Conservation (phyloP, 2,797 vertebrate species). For the Echiichthys vipera region DNA sequence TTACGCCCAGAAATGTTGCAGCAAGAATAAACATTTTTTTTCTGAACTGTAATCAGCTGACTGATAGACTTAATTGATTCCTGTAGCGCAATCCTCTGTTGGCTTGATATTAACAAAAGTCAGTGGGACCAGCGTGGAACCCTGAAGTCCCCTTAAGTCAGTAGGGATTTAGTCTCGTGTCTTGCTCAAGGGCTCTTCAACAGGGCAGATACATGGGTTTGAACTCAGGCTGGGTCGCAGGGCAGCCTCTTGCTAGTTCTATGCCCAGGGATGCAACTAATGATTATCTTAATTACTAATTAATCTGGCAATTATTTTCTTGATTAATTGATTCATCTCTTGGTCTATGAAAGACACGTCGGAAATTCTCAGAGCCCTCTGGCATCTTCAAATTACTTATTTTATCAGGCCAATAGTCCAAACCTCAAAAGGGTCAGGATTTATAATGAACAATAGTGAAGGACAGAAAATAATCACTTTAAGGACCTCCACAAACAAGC, state of each 20-base stretch:
- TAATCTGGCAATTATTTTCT: slow-evolving; percentile 1
- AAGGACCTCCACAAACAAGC: background rate
- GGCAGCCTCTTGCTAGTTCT: background rate
- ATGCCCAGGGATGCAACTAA: background rate
- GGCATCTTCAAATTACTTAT: background rate
- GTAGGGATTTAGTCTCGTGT: background rate
- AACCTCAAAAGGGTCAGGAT: background rate
- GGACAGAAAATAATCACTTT: background rate
- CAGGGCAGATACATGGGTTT: background rate
- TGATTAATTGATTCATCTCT: background rate
- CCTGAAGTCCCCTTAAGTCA: background rate
- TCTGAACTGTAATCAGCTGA: slow-evolving; percentile 27
- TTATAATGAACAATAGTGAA: background rate
- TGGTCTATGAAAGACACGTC: background rate
- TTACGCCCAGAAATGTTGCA: slow-evolving; percentile 46
- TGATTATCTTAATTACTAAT: background rate
- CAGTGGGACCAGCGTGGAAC: background rate
- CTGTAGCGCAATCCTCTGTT: slow-evolving; percentile 8
- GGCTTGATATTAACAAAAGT: background rate
- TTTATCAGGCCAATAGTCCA: background rate
- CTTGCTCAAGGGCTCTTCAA: slow-evolving; percentile 26
- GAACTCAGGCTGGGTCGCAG: background rate
- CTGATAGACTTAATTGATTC: slow-evolving; percentile 16
- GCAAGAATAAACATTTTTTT: slow-evolving; percentile 39
- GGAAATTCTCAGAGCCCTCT: background rate